Evolutionary conservation across 1,140 invertebrate genomes (phyloP), one percentile per base, ranked within the genome.

Genomic region (Adoxophyes honmai): DNA sequence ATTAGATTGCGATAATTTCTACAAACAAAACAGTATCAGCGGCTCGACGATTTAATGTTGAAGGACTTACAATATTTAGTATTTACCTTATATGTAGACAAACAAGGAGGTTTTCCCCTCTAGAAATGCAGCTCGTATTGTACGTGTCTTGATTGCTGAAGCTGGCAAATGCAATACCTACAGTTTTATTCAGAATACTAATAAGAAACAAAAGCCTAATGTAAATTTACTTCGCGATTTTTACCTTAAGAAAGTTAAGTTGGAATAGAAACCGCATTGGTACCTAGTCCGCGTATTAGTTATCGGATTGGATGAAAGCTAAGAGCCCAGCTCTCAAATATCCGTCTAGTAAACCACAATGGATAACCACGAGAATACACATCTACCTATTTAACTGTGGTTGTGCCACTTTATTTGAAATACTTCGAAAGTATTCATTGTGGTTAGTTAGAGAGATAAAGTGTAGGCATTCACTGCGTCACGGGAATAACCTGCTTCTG

Each of bases 1-100:
- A 48, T 48, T 48, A 48, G 42, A 48, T 48, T 11, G 28, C 18
- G 11, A 48, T 48, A 13, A 48, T 48, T 48, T 48, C 18, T 21
- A 28, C 18, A 13, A 48, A 28, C 18, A 21, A 44, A 21, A 21
- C 18, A 44, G 1, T 28, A 21, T 21, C 18, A 39, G 38, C 13
- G 38, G 1, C 15, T 5, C 18, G 18, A 44, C 18, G 21, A 28
- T 28, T 28, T 6, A 28, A 6, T 28, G 21, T 28, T 3, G 2
- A 28, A 28, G 6, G 6, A 3, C 6, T 28, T 28, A 3, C 2
- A 3, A 28, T n/a, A n/a, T n/a, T n/a, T n/a, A n/a, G n/a, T n/a
- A n/a, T n/a, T n/a, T n/a, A n/a, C n/a, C n/a, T n/a, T n/a, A n/a
- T n/a, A n/a, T n/a, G n/a, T n/a, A n/a, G n/a, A n/a, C n/a, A n/a